Percentiles rank a stretch among this genome's conserved stretches.
phyloP scores from a whole-genome alignment of 2,797 vertebrate genomes.

The Rousettus madagascariensis region DNA sequence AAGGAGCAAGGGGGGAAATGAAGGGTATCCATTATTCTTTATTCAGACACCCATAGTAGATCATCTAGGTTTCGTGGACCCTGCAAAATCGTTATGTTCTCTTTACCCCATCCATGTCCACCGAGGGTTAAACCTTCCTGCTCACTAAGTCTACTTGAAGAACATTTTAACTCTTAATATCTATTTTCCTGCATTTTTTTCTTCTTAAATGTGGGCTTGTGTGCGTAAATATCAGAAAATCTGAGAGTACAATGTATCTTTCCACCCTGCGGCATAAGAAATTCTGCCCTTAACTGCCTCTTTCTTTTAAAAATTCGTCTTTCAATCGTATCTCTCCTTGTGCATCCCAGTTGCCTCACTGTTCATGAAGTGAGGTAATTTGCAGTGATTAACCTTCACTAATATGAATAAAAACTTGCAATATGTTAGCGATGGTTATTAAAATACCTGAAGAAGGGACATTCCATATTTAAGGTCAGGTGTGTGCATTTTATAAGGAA shows the following conservation, averaged over 20 bases:
- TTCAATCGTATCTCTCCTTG: neutral
- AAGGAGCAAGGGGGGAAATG: neutral
- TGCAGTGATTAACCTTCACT: neutral
- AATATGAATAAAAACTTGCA: neutral
- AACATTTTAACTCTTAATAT: neutral
- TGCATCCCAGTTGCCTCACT: neutral
- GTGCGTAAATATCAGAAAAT: neutral
- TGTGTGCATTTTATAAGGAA: neutral
- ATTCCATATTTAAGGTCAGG: neutral
- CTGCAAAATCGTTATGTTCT: neutral
- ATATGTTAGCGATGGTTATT: neutral
- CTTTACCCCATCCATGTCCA: neutral
- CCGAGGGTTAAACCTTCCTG: neutral
- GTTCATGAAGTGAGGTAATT: neutral
- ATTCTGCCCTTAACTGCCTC: neutral
- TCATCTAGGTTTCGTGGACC: neutral
- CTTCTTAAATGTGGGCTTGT: neutral
- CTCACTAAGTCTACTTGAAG: neutral
- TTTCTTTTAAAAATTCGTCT: neutral
- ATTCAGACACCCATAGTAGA: neutral
- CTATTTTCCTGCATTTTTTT: neutral
- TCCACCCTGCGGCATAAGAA: neutral
- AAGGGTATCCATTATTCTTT: neutral
- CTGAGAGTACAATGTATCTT: constrained; percentile 8
- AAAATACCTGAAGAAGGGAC: neutral